phyloP scores from a whole-genome alignment of 2,113 vertebrate genomes.

The Himantopus leucocephalus region DNA sequence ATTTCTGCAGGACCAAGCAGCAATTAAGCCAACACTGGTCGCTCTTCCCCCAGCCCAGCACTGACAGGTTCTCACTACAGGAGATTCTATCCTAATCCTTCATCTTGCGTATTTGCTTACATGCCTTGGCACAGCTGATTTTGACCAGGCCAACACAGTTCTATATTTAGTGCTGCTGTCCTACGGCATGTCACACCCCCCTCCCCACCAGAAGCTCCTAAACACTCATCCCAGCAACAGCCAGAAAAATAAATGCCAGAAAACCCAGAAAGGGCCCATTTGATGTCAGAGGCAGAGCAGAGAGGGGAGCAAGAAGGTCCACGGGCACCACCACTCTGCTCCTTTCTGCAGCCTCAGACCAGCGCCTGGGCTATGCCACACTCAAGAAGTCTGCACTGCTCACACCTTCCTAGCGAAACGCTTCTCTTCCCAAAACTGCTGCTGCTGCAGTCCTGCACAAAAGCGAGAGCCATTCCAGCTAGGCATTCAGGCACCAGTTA shows the following conservation, averaged over 20 bases:
- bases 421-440: neutral
- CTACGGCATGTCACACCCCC: neutral
- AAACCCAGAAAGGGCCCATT: neutral
- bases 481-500: neutral
- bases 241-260: neutral
- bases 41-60: neutral
- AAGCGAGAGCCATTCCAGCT: neutral
- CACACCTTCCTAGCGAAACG: fast-evolving
- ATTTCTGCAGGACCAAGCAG: neutral
- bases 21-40: fast-evolving
- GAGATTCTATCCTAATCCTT: neutral
- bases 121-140: neutral
- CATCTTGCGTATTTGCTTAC: neutral
- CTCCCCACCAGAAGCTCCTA: neutral
- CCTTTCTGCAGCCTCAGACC: neutral
- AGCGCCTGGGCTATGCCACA: neutral
- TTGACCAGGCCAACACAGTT: neutral
- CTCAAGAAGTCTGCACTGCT: neutral
- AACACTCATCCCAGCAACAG: neutral
- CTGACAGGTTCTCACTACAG: neutral
- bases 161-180: neutral
- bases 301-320: neutral
- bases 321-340: neutral
- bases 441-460: neutral
- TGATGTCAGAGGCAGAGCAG: neutral